Percentiles rank a stretch among this genome's conserved stretches.
phyloP scores from a whole-genome alignment of 2,888 invertebrate genomes.

The Sacculina carcini region DNA sequence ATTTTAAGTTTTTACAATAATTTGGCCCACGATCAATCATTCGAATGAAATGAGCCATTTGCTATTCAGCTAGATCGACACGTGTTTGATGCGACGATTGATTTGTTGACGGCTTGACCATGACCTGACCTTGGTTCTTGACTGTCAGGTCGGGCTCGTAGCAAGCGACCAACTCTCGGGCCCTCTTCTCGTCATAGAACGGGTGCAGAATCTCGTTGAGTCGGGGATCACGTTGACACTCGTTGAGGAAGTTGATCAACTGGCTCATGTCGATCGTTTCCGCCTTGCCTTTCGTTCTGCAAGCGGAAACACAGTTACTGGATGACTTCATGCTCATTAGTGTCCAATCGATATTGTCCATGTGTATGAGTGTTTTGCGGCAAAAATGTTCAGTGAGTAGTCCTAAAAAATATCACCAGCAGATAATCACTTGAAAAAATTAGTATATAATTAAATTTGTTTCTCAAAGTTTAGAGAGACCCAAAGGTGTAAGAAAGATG shows the following conservation, averaged over 20 bases:
- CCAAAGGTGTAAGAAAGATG: no score
- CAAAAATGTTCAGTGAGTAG: no score
- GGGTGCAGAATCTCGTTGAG: slow-evolving; percentile 97
- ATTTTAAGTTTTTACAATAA: no score
- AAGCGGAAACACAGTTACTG: slow-evolving; percentile 11
- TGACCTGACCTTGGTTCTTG: slow-evolving; percentile 33
- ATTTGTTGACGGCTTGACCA: background rate
- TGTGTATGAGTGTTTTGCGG: no score
- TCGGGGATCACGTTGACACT: slow-evolving; percentile 90
- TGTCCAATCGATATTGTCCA: no score
- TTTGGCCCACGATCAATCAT: no score
- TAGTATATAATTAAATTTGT: no score
- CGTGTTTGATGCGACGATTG: background rate
- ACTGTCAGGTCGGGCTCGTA: slow-evolving; percentile 67
- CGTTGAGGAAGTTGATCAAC: slow-evolving; percentile 76
- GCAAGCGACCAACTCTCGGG: slow-evolving; percentile 66
- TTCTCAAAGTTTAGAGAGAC: no score
- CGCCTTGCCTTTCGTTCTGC: slow-evolving; percentile 9
- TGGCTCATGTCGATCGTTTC: slow-evolving; percentile 63
- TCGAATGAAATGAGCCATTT: no score
- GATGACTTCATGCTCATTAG: background rate
- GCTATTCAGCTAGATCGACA: no score
- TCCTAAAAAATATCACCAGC: no score
- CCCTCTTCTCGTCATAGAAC: slow-evolving; percentile 77
- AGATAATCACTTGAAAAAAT: no score